phyloP scores from a whole-genome alignment of 2,888 invertebrate species.

The Aphidoletes aphidimyza region DNA sequence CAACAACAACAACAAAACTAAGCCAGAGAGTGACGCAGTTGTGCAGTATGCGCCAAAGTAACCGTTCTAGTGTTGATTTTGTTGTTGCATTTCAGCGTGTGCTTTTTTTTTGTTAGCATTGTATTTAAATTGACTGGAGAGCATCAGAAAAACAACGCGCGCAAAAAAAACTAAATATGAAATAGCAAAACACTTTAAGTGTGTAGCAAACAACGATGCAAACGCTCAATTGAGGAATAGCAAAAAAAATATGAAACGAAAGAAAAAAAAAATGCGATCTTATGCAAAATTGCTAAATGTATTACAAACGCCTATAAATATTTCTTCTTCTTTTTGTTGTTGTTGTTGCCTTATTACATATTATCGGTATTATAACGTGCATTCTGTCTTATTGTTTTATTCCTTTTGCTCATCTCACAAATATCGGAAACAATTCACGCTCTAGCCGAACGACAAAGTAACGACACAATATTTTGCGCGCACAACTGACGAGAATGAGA shows the following conservation, averaged over 20 bases:
- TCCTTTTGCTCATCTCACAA: not conserved
- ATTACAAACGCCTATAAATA: conserved; percentile 47
- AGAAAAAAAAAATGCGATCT: conserved; percentile 1
- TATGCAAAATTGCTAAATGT: conserved; percentile 24
- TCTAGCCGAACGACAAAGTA: not conserved
- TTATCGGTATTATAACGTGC: conserved; percentile 44
- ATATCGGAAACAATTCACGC: conserved; percentile 42
- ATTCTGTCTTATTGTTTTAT: conserved; percentile 9
- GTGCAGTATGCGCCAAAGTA: not conserved
- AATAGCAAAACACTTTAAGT: conserved; percentile 30
- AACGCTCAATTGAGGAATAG: not conserved
- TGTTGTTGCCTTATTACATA: conserved; percentile 43
- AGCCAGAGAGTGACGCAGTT: not conserved
- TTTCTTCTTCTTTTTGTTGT: too few species aligned
- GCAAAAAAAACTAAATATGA: too few species aligned
- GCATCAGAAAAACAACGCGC: too few species aligned
- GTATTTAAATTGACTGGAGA: conserved; percentile 46
- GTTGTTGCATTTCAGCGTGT: conserved; percentile 7
- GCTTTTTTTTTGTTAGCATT: conserved; percentile 19
- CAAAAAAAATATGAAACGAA: not conserved
- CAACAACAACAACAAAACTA: too few species aligned
- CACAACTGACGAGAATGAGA: not conserved
- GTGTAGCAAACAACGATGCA: not conserved
- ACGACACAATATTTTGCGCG: too few species aligned
- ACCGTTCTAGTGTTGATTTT: conserved; percentile 44